phyloP scores from a whole-genome alignment of 1,140 invertebrate genomes.

The Drosophila truncata region DNA sequence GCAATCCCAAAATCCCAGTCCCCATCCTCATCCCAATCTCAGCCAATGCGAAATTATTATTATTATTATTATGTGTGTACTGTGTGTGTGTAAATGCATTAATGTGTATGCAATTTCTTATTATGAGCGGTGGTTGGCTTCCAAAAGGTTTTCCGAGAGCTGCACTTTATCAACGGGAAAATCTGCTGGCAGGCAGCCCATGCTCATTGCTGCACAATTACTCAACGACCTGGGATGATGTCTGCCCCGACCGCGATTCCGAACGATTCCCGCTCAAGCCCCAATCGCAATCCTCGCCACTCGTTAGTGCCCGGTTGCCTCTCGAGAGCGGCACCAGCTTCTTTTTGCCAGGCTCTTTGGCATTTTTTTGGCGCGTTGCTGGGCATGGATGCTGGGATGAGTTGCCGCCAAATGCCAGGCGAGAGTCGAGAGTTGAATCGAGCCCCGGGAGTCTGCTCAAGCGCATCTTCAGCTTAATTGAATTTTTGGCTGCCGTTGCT shows the following conservation, averaged over 20 bases:
- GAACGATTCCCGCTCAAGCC: slow-evolving; percentile 60
- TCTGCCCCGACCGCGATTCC: slow-evolving; percentile 42
- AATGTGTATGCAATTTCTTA: slow-evolving; percentile 72
- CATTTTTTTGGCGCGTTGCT: slow-evolving; percentile 64
- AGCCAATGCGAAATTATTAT: slow-evolving; percentile 53
- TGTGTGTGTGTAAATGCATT: slow-evolving; percentile 39
- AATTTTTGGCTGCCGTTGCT: slow-evolving; percentile 63
- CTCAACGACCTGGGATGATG: slow-evolving; percentile 68
- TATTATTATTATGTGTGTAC: slow-evolving; percentile 18
- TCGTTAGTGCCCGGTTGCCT: slow-evolving; percentile 48
- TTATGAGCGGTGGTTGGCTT: slow-evolving; percentile 61
- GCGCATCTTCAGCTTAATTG: slow-evolving; percentile 82
- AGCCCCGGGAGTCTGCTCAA: slow-evolving; percentile 45
- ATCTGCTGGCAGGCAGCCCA: slow-evolving; percentile 66
- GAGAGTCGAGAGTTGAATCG: slow-evolving; percentile 23
- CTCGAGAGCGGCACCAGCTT: slow-evolving; percentile 35
- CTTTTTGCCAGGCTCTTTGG: slow-evolving; percentile 57
- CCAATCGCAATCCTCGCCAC: slow-evolving; percentile 57
- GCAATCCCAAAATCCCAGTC: slow-evolving; percentile 48
- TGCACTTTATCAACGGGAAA: slow-evolving; percentile 78
- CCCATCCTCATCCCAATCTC: slow-evolving; percentile 31
- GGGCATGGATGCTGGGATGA: slow-evolving; percentile 26
- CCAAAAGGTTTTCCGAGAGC: slow-evolving; percentile 63
- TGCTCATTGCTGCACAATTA: slow-evolving; percentile 81
- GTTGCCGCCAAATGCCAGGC: slow-evolving; percentile 46